A percentile compares a stretch with the other conserved stretches of the same genome.
phyloP scores from a whole-genome alignment of 2,113 vertebrate genomes.

The Oreochromis spilurus region DNA sequence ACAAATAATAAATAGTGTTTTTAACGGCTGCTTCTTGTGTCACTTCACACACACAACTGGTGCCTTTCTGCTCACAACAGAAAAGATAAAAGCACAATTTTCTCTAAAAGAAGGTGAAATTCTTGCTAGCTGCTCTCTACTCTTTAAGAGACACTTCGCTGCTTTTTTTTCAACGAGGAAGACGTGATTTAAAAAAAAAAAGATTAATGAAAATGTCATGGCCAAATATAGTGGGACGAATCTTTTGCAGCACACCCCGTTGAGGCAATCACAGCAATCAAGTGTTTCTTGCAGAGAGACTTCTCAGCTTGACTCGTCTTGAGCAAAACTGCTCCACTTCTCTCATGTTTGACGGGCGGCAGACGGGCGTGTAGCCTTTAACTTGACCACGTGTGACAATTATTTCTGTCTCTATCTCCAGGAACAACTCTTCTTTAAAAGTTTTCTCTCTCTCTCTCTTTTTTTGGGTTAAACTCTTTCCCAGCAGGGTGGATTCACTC shows the following conservation, averaged over 20 bases:
- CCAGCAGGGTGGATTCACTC: background rate
- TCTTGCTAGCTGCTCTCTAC: background rate
- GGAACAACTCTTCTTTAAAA: background rate
- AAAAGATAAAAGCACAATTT: background rate
- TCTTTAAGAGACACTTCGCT: background rate
- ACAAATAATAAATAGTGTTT: background rate
- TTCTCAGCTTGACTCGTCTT: background rate
- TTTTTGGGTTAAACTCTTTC: background rate
- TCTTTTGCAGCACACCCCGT: background rate
- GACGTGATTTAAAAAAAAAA: background rate
- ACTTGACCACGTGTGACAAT: background rate
- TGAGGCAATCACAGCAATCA: background rate
- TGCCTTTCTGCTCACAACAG: background rate
- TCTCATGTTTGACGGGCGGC: background rate
- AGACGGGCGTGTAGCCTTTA: background rate
- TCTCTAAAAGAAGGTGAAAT: background rate
- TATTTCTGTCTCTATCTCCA: background rate
- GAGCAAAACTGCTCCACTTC: background rate
- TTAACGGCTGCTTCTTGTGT: background rate
- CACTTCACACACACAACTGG: background rate
- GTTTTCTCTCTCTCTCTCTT: background rate
- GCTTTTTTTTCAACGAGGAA: background rate
- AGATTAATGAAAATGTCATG: background rate
- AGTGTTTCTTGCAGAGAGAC: background rate
- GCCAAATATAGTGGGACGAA: background rate